A percentile compares a stretch with the other conserved stretches of the same genome.
phyloP scores from a whole-genome alignment of 2,888 invertebrate genomes.

The Rosalia funebris region DNA sequence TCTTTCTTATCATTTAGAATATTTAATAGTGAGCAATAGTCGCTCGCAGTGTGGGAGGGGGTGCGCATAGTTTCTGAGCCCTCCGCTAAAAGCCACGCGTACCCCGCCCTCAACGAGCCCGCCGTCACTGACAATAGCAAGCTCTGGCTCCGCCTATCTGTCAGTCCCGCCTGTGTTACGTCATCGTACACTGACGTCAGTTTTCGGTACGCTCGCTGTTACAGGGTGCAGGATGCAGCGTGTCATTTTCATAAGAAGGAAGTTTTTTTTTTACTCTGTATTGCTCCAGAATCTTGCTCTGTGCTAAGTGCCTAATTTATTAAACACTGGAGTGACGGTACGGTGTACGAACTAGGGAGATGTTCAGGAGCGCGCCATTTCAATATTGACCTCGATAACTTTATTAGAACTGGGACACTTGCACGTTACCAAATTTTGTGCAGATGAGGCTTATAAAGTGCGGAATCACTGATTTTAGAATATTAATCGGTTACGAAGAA shows the following conservation, averaged over 20 bases:
- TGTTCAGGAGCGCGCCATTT: slow-evolving; percentile 48
- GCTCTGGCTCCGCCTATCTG: slow-evolving; percentile 47
- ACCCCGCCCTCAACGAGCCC: slow-evolving; percentile 58
- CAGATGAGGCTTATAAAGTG: too few species aligned
- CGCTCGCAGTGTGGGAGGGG: slow-evolving; percentile 60
- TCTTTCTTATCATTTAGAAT: slow-evolving; percentile 65
- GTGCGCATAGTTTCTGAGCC: slow-evolving; percentile 51
- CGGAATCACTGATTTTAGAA: too few species aligned
- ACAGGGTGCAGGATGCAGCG: slow-evolving; percentile 48
- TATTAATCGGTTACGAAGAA: too few species aligned
- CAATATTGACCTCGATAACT: slow-evolving; percentile 20
- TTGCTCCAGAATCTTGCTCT: slow-evolving; percentile 62
- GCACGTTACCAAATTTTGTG: too few species aligned
- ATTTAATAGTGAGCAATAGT: slow-evolving; percentile 65
- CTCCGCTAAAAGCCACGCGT: slow-evolving; percentile 48
- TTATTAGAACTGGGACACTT: slow-evolving; percentile 7
- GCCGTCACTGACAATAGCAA: slow-evolving; percentile 62
- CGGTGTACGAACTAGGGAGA: slow-evolving; percentile 51
- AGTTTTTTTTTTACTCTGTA: slow-evolving; percentile 51
- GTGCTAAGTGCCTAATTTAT: slow-evolving; percentile 61
- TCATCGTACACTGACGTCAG: slow-evolving; percentile 46
- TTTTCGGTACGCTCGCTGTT: slow-evolving; percentile 52
- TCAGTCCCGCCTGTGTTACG: slow-evolving; percentile 29
- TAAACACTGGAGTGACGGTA: slow-evolving; percentile 58
- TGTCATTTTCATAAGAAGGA: slow-evolving; percentile 57